Base-by-base conservation (phyloP, 2,888 invertebrate species). In the Mechanitis messenoides region DNA sequence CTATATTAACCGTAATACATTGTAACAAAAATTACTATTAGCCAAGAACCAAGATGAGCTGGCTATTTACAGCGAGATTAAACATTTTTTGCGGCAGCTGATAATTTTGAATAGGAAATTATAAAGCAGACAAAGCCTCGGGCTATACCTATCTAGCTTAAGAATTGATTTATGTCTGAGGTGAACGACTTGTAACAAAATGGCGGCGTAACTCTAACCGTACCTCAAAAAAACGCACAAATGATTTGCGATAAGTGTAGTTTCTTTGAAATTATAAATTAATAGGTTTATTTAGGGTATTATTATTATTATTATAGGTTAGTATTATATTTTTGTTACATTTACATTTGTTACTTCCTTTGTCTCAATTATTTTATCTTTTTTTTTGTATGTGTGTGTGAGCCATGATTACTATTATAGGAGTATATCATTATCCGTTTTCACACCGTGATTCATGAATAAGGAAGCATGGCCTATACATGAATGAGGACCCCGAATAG, bases 181-280 rank as follows among this genome's bases (percentile, higher is more conserved):
- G 72, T 74, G 73, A 70, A 68, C 60, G 74, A 72, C 73, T 75
- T 61, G 58, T 57, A 62, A 65, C 72, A 75, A 74, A 74, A 76
- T 74, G 75, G 74, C 76, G 69, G 61, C 61, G 71, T 69, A 65
- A 67, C 61, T 68, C 63, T 67, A 68, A 67, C 64, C 67, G 60
- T 64, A 61, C 63, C 56, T 60, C 59, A 58, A 63, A 64, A 67
- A 69, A 67, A 20, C 20, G 20, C 59, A 57, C 63, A 61, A 64
- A 66, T 68, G 67, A 70, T 70, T 68, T 65, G 66, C 65, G 60
- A 66, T 68, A 66, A 57, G 60, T 63, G 54, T 66, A 55, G 60
- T 65, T 61, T 33, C 56, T 56, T 56, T 56, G 61, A 56, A 61
- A 45, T 45, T 35, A 45, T 31, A 38, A 60, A 47, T 47, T 7